Evolutionary conservation across 2,797 vertebrate genomes (phyloP).

Genomic region (Anabas testudineus): DNA sequence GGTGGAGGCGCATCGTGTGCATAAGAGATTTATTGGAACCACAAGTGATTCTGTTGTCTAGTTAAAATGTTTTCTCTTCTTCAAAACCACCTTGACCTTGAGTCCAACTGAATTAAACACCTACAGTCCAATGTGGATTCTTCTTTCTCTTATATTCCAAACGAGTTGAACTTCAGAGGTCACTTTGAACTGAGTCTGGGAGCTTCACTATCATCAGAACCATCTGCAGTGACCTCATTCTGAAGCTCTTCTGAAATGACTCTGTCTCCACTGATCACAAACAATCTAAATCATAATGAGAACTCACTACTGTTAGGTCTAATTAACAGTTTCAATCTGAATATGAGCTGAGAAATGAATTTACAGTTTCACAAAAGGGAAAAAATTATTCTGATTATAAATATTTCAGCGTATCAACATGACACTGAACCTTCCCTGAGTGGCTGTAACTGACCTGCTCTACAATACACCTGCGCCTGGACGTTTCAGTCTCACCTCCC

Average conservation of each 20-base stretch:
- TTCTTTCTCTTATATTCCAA: conserved; percentile 39
- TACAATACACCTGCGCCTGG: neutral
- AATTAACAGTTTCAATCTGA: conserved; percentile 10
- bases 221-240: conserved; percentile 45
- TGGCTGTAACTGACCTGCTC: conserved; percentile 8
- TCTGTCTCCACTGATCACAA: conserved; percentile 41
- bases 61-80: conserved; percentile 24
- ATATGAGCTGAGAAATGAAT: neutral
- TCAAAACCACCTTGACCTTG: neutral
- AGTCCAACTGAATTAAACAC: conserved; percentile 42
- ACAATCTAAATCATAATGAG: conserved; percentile 41
- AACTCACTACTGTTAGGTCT: conserved; percentile 18
- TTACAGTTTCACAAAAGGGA: neutral
- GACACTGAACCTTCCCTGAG: neutral
- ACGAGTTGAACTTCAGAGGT: conserved; percentile 11
- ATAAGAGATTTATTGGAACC: conserved; percentile 40
- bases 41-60: conserved; percentile 32
- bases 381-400: neutral
- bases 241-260: conserved; percentile 42
- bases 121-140: neutral
- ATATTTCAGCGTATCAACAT: neutral
- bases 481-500: conserved; percentile 31
- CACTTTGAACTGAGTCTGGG: conserved; percentile 7
- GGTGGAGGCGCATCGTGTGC: conserved; percentile 5
- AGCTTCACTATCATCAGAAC: conserved; percentile 41